Percentiles rank a stretch among this genome's conserved stretches.
Evolutionary conservation across 37 sponge, comb jelly and placozoan genomes (phyloP).

Genomic region (Halisarca cf. caerulea): DNA sequence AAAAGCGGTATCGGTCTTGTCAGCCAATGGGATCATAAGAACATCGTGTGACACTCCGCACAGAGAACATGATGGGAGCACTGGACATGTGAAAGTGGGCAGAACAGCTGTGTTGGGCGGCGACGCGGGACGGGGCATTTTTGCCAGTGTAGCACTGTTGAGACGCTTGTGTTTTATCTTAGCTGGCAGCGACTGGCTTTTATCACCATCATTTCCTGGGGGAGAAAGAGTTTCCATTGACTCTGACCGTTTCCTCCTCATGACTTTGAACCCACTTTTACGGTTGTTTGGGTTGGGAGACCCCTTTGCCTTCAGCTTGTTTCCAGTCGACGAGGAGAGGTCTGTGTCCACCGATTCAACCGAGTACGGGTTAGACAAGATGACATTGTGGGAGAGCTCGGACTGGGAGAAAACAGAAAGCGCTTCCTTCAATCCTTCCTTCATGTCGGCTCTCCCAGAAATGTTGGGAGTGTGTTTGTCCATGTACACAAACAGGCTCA

Average conservation of each 20-base stretch:
- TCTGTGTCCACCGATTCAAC: slow-evolving; percentile 16
- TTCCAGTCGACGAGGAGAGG: not conserved
- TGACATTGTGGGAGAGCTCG: not conserved
- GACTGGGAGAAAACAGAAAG: not conserved
- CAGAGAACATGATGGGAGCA: not conserved
- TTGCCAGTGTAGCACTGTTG: not conserved
- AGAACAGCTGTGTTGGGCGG: not conserved
- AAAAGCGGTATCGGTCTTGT: not conserved
- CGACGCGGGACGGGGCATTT: not conserved
- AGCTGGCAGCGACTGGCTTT: not conserved
- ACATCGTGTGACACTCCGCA: slow-evolving; percentile 14
- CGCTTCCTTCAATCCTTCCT: not conserved
- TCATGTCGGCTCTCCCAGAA: not conserved
- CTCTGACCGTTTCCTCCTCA: not conserved
- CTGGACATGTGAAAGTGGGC: not conserved
- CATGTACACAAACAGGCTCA: slow-evolving; percentile 7
- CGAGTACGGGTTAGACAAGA: not conserved
- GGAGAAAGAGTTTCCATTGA: not conserved
- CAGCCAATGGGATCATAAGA: not conserved
- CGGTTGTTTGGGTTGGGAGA: too few species aligned
- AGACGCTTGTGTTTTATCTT: not conserved
- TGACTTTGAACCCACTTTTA: not conserved
- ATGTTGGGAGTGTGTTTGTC: not conserved
- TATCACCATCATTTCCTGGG: not conserved
- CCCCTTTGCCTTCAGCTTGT: not conserved